These are phyloP conservation scores for Batillaria attramentaria DNA, from an alignment of 1,140 invertebrate genomes.

Conservation along the genomic window DNA sequence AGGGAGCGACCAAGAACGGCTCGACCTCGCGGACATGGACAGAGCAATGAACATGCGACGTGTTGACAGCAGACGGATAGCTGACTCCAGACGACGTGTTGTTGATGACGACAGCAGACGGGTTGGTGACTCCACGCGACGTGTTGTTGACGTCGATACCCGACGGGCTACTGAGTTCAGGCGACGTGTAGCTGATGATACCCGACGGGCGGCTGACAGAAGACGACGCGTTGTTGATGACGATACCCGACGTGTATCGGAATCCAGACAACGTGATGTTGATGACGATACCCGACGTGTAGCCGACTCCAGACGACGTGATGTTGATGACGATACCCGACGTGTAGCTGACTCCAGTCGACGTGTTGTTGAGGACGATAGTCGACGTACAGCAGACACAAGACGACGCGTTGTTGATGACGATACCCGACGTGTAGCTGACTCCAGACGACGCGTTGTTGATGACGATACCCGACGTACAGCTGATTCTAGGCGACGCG, in stretches of 20 bases:
- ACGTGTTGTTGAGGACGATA: too few species aligned
- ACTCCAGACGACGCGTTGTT: too few species aligned
- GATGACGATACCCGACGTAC: too few species aligned
- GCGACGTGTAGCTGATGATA: neutral
- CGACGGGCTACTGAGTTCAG: neutral
- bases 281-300: too few species aligned
- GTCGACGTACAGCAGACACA: too few species aligned
- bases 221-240: neutral
- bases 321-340: too few species aligned
- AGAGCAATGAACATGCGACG: neutral
- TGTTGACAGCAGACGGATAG: neutral
- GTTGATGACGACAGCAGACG: neutral
- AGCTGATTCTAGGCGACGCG: too few species aligned
- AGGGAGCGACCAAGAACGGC: neutral
- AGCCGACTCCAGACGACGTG: too few species aligned
- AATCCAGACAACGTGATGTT: too few species aligned
- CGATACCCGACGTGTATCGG: neutral
- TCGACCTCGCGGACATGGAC: conserved; percentile 21
- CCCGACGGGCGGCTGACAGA: neutral
- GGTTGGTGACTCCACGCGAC: neutral
- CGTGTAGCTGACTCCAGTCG: too few species aligned
- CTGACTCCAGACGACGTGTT: neutral
- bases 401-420: too few species aligned
- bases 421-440: too few species aligned
- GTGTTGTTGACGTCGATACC: neutral